A percentile compares a stretch with the other conserved stretches of the same genome.
These are phyloP conservation scores for Tragelaphus imberbis DNA, from an alignment of 2,113 vertebrate genomes.

Conservation along the genomic window DNA sequence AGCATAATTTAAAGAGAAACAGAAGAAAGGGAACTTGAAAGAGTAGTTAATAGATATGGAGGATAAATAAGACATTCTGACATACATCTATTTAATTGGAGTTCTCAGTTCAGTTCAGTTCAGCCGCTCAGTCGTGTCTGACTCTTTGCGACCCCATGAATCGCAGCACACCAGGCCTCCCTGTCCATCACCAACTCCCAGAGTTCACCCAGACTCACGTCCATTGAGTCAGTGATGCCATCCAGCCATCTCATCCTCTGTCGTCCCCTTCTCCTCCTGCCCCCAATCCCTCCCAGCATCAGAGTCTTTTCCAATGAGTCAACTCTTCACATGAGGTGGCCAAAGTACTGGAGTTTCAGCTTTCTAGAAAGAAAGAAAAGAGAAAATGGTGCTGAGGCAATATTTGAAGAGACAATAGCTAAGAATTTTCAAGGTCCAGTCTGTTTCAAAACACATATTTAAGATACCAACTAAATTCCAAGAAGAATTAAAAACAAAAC, in stretches of 20 bases:
- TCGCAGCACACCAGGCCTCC: too few species aligned
- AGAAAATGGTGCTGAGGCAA: background rate
- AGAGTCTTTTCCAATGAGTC: too few species aligned
- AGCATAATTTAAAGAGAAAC: background rate
- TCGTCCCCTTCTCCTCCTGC: too few species aligned
- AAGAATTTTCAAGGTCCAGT: background rate
- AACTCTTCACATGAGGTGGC: too few species aligned
- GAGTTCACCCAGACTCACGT: too few species aligned
- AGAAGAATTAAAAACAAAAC: background rate
- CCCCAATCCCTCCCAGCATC: too few species aligned
- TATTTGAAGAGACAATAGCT: background rate
- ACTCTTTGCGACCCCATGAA: too few species aligned
- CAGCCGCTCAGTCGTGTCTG: fast-evolving
- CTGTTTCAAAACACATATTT: background rate
- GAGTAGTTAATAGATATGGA: background rate
- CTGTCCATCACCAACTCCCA: too few species aligned
- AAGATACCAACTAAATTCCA: background rate
- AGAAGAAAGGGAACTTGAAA: background rate
- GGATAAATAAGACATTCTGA: background rate
- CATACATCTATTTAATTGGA: background rate
- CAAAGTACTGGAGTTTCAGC: too few species aligned
- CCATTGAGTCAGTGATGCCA: too few species aligned
- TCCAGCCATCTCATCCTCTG: too few species aligned
- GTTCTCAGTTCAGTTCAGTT: background rate
- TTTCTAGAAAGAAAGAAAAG: background rate